These are phyloP conservation scores for Macrosteles quadrilineatus DNA, from an alignment of 1,140 invertebrate species.

Conservation along the genomic window DNA sequence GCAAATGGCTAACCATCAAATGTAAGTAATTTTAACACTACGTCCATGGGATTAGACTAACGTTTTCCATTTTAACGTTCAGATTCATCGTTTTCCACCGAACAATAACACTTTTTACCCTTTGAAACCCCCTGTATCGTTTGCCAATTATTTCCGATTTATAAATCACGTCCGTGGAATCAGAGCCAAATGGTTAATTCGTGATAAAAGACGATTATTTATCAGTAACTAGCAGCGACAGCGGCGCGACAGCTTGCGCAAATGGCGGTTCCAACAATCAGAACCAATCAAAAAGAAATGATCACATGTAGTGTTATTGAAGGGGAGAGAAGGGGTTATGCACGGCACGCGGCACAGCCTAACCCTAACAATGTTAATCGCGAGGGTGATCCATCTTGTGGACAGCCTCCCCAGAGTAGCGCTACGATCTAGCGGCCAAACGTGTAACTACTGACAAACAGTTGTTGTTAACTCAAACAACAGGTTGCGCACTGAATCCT, in stretches of 20 bases:
- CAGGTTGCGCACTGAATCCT: no score
- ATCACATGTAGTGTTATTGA: slow-evolving; percentile 3
- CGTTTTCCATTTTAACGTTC: no score
- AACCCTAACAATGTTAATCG: slow-evolving; percentile 19
- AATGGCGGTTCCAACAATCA: slow-evolving; percentile 9
- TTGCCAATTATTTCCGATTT: not conserved
- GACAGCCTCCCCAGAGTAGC: slow-evolving; percentile 9
- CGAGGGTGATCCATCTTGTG: slow-evolving; percentile 1
- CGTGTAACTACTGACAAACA: no score
- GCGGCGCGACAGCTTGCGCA: not conserved
- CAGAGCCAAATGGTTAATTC: not conserved
- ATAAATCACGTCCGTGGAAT: not conserved
- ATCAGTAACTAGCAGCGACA: not conserved
- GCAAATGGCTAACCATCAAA: no score
- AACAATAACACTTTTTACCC: no score
- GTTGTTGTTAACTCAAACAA: no score
- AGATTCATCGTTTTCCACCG: no score
- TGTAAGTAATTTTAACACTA: no score
- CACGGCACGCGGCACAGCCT: not conserved
- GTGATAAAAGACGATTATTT: slow-evolving; percentile 10
- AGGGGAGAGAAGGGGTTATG: slow-evolving; percentile 12
- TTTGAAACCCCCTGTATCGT: no score
- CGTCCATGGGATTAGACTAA: no score
- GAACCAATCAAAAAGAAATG: slow-evolving; percentile 21
- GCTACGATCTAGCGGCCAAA: not conserved